phyloP scores from a whole-genome alignment of 2,113 vertebrate species.

The Orthonyx spaldingii region DNA sequence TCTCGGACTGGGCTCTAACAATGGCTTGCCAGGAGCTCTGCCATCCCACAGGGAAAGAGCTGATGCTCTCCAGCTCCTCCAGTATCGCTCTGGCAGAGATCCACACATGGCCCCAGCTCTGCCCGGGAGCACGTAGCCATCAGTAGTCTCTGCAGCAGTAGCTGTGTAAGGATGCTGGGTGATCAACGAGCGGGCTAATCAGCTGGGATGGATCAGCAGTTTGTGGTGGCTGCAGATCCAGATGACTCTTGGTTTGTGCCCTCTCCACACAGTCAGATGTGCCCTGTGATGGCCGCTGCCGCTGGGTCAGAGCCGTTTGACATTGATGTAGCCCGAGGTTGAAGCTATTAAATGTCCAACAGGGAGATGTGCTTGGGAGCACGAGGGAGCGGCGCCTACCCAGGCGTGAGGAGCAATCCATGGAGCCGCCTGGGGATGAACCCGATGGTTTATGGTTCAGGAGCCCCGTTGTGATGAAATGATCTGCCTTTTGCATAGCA shows the following conservation, averaged over 20 bases:
- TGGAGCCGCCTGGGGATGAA: fast-evolving
- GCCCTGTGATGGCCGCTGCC: neutral
- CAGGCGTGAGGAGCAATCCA: fast-evolving
- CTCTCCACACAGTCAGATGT: neutral
- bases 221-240: neutral
- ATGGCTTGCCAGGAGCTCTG: constrained; percentile 23
- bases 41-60: neutral
- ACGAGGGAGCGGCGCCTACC: fast-evolving
- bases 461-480: fast-evolving
- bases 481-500: neutral
- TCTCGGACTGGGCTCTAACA: neutral
- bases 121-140: neutral
- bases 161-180: neutral
- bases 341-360: neutral
- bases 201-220: neutral
- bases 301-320: neutral
- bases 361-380: neutral
- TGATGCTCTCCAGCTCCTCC: constrained; percentile 11
- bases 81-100: neutral
- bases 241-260: neutral
- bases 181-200: neutral
- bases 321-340: neutral
- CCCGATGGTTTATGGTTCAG: neutral
- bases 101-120: neutral
- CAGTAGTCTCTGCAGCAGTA: neutral